Conservation (phyloP, 2,888 invertebrate genomes). For the Entomobrya multifasciata region DNA sequence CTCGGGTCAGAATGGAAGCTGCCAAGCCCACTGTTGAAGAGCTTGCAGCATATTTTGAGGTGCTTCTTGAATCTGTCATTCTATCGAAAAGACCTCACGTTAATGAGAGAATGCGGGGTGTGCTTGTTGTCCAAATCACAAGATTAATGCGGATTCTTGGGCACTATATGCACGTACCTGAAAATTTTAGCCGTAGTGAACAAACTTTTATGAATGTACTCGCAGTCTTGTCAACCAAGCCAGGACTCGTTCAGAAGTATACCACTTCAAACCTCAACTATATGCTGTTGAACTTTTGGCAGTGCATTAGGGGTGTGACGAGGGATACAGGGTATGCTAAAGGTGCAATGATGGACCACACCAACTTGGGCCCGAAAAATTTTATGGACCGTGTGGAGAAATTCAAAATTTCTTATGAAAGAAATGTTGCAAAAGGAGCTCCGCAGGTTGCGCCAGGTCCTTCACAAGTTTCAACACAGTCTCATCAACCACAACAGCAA, state of each 20-base stretch:
- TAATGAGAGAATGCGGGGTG: not conserved
- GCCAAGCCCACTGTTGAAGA: not conserved
- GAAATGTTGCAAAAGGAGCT: not conserved
- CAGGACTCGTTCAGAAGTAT: not conserved
- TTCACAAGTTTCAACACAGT: not conserved
- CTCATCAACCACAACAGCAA: not conserved
- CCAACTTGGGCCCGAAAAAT: not conserved
- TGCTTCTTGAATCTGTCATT: not conserved
- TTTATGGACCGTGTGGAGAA: conserved; percentile 4
- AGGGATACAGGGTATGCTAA: not conserved
- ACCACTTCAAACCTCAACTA: not conserved
- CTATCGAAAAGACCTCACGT: not conserved
- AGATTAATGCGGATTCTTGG: not conserved
- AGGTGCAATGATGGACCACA: not conserved
- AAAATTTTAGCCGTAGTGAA: not conserved
- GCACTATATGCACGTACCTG: not conserved
- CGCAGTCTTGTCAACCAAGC: not conserved
- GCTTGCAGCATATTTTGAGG: not conserved
- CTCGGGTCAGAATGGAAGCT: not conserved
- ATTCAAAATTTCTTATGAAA: conserved; percentile 4
- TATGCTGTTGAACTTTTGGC: not conserved
- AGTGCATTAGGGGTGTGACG: not conserved
- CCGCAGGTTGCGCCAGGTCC: not conserved
- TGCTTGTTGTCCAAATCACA: not conserved
- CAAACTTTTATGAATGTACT: not conserved